Percentiles rank a stretch among this genome's conserved stretches.
These are phyloP conservation scores for Ceratotherium simum DNA, from an alignment of 2,113 vertebrate species.

Conservation along the genomic window DNA sequence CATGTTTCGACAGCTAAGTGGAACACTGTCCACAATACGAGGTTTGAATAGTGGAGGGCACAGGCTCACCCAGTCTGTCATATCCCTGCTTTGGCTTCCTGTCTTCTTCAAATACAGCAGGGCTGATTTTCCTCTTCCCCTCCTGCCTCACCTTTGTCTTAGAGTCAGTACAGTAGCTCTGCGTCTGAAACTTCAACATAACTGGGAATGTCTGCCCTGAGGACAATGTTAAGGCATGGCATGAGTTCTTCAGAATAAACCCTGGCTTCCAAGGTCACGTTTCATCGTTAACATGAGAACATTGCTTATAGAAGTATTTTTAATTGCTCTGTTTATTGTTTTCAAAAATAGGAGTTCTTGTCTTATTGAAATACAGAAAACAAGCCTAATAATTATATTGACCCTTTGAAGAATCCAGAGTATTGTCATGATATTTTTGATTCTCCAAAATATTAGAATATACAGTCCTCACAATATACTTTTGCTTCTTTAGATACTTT, in stretches of 20 bases:
- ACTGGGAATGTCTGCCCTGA: not conserved
- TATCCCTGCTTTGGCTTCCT: not conserved
- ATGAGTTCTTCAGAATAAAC: slow-evolving; percentile 1
- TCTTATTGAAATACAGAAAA: not conserved
- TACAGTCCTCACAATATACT: not conserved
- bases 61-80: not conserved
- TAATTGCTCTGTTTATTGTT: not conserved
- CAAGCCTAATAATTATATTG: not conserved
- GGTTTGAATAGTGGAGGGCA: not conserved
- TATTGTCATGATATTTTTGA: not conserved
- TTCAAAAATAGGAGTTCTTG: not conserved
- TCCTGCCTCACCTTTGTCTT: not conserved
- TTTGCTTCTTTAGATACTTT: not conserved
- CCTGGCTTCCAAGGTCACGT: not conserved
- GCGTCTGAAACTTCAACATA: slow-evolving; percentile 13
- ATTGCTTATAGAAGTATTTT: slow-evolving; percentile 10
- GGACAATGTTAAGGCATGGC: not conserved
- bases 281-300: not conserved
- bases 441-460: slow-evolving; percentile 13
- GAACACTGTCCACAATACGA: not conserved
- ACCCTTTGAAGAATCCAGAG: not conserved
- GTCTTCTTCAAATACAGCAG: not conserved
- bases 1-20: not conserved
- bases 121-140: not conserved
- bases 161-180: not conserved